phyloP scores from a whole-genome alignment of 2,888 invertebrate species.

The Stenolophus ochropezus region DNA sequence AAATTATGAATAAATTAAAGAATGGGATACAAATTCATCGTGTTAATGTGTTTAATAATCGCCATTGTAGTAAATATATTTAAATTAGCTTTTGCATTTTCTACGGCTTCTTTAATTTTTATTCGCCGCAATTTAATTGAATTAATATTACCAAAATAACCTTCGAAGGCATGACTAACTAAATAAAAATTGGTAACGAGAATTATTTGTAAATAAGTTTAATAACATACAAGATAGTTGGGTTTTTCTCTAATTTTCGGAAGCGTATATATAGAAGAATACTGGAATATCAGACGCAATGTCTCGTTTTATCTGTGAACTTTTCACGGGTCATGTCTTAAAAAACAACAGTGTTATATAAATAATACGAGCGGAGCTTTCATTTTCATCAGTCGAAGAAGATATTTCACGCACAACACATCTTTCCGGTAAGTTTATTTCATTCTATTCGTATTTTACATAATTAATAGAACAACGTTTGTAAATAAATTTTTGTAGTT shows the following conservation, averaged over 20 bases:
- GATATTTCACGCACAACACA: not conserved
- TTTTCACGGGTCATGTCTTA: slow-evolving; percentile 11
- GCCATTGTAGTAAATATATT: not conserved
- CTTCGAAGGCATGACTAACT: too few relatives aligned
- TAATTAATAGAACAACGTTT: not conserved
- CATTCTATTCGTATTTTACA: not conserved
- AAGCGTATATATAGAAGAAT: slow-evolving; percentile 11
- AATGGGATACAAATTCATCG: not conserved
- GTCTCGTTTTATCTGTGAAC: slow-evolving; percentile 21
- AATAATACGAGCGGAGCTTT: not conserved
- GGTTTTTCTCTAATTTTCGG: slow-evolving; percentile 42
- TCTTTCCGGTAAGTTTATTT: not conserved
- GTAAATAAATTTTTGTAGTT: too few relatives aligned
- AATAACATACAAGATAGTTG: slow-evolving; percentile 12
- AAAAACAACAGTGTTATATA: slow-evolving; percentile 17
- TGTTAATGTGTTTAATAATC: not conserved
- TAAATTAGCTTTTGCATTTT: not conserved
- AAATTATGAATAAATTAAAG: not conserved
- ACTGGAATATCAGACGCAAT: not conserved
- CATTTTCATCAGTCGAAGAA: slow-evolving; percentile 16
- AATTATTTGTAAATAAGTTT: slow-evolving; percentile 1
- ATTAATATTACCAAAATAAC: not conserved
- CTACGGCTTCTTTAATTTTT: not conserved
- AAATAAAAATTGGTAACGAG: too few relatives aligned
- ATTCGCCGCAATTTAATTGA: too few relatives aligned